Conservation (phyloP, 2,113 vertebrate species). For the Chrysochloris asiatica region DNA sequence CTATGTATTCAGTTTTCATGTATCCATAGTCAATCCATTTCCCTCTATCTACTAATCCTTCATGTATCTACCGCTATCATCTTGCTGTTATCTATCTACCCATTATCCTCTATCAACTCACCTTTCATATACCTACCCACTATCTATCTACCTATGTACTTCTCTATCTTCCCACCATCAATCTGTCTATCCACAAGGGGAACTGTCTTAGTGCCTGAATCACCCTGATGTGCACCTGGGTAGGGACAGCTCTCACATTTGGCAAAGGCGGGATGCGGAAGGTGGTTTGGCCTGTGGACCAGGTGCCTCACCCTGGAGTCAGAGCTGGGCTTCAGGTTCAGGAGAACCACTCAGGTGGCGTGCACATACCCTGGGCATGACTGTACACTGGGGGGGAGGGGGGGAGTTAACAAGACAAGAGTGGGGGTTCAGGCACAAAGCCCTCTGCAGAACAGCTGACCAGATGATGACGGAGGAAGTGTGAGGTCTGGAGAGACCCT, state of each 20-base stretch:
- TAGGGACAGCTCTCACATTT: background rate
- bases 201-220: accelerated
- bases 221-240: accelerated
- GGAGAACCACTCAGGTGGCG: too few species aligned
- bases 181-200: background rate
- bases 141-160: background rate
- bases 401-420: accelerated
- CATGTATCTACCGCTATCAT: too few species aligned
- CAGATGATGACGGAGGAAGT: accelerated
- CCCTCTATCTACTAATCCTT: too few species aligned
- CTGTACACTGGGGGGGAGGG: accelerated
- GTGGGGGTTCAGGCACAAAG: accelerated
- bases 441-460: background rate
- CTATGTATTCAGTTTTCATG: too few species aligned
- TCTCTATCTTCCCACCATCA: background rate
- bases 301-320: too few species aligned
- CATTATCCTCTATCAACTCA: too few species aligned
- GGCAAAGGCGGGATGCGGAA: background rate
- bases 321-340: background rate
- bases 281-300: background rate
- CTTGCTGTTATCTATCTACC: background rate
- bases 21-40: too few species aligned
- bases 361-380: too few species aligned
- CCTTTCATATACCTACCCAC: too few species aligned
- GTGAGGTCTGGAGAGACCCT: background rate